phyloP scores from a whole-genome alignment of 2,797 vertebrate genomes.

The Tragelaphus oryx region DNA sequence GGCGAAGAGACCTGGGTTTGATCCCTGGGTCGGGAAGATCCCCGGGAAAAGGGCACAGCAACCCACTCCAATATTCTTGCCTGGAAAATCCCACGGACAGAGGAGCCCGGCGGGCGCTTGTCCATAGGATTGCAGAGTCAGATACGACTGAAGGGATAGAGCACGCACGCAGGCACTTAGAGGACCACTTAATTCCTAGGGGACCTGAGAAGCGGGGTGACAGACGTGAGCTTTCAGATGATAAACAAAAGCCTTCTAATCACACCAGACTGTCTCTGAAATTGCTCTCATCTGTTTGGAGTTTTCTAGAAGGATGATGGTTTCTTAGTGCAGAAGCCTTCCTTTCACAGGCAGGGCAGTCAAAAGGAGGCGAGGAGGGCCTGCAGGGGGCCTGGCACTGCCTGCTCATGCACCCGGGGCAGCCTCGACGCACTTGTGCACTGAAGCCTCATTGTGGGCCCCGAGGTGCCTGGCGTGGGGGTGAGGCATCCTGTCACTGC shows the following conservation, averaged over 20 bases:
- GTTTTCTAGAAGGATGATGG: not conserved
- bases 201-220: not conserved
- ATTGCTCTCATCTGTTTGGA: not conserved
- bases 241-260: not conserved
- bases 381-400: too few relatives aligned
- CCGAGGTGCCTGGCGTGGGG: accelerated
- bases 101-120: not conserved
- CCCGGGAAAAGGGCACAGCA: not conserved
- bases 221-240: not conserved
- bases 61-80: not conserved
- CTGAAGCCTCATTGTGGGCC: not conserved
- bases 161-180: accelerated
- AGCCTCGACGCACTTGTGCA: accelerated
- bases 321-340: not conserved
- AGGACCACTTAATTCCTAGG: not conserved
- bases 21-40: not conserved
- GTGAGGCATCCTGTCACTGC: not conserved
- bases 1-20: not conserved
- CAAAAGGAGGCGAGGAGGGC: not conserved
- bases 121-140: not conserved
- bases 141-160: not conserved
- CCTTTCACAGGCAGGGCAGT: not conserved
- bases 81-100: not conserved
- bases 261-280: not conserved
- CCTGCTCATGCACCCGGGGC: accelerated